phyloP scores from a whole-genome alignment of 2,888 invertebrate species.

The Mycalesis mineus region DNA sequence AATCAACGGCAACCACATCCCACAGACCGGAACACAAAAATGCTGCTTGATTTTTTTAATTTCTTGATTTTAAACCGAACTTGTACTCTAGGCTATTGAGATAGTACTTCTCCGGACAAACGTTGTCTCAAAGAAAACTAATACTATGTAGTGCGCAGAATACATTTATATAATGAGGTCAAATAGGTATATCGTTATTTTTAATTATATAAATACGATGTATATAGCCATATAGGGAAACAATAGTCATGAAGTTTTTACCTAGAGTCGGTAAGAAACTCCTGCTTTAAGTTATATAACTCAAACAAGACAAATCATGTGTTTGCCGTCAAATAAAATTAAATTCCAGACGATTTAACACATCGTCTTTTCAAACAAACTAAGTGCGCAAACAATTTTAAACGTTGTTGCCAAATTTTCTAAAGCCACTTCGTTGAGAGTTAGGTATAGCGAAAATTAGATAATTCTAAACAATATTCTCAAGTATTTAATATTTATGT shows the following conservation, averaged over 20 bases:
- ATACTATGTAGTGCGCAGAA: no score
- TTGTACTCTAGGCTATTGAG: no score
- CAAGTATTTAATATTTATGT: neutral
- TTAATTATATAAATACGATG: no score
- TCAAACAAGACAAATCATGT: slow-evolving; percentile 27
- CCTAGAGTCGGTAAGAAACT: neutral
- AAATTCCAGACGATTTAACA: slow-evolving; percentile 57
- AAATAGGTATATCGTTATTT: no score
- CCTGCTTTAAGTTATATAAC: slow-evolving; percentile 7
- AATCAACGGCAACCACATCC: no score
- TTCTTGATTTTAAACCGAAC: no score
- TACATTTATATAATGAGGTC: no score
- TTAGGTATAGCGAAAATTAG: slow-evolving; percentile 11
- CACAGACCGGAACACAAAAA: no score
- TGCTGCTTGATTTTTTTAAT: no score
- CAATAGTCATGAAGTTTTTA: neutral
- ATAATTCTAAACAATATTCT: neutral
- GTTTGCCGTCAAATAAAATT: slow-evolving; percentile 44
- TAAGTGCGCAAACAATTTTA: slow-evolving; percentile 48
- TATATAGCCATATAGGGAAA: neutral
- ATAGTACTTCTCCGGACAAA: no score
- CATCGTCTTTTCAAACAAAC: slow-evolving; percentile 49
- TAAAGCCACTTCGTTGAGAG: slow-evolving; percentile 18
- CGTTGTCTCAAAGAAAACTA: no score
- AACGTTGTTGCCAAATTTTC: slow-evolving; percentile 43